Conservation (phyloP, 2,113 vertebrate genomes). For the Oryctolagus cuniculus region mOryCun1.1 NC_091443.1:22309501-22310000, state of each 20-base stretch:
- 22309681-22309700: constrained; percentile 40
- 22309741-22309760: neutral
- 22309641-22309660: constrained; percentile 42
- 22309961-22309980: neutral
- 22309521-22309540: constrained; percentile 12
- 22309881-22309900: neutral
- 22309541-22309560: constrained; percentile 42
- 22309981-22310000: neutral
- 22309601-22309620: neutral
- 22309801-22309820: neutral
- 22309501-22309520: constrained; percentile 52
- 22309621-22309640: constrained; percentile 30
- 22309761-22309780: neutral
- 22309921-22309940: constrained; percentile 42
- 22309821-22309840: constrained; percentile 16
- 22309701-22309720: neutral
- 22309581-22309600: constrained; percentile 29
- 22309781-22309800: constrained; percentile 10
- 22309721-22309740: constrained; percentile 4
- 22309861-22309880: neutral
- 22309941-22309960: neutral
- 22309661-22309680: neutral
- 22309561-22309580: constrained; percentile 23
- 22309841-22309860: neutral
- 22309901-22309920: constrained; percentile 54